Conservation (phyloP, 2,797 vertebrate genomes). For the Passerculus sandwichensis region DNA sequence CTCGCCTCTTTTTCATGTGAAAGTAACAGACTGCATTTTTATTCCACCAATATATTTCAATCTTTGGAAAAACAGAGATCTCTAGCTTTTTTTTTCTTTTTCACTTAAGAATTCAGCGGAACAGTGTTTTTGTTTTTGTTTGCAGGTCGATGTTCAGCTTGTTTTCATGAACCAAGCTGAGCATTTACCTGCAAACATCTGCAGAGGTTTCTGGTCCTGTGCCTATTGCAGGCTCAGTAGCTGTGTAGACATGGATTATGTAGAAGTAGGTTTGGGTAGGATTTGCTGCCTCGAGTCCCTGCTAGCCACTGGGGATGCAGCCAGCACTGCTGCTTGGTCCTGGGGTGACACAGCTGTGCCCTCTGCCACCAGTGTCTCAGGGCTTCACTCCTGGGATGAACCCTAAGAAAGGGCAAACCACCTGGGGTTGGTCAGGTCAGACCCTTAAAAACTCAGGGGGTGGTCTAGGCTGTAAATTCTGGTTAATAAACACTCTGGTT, state of each 20-base stretch:
- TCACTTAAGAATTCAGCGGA: background rate
- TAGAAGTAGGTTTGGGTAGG: background rate
- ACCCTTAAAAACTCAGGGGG: background rate
- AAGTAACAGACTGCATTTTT: background rate
- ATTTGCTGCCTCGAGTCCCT: background rate
- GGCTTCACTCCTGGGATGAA: background rate
- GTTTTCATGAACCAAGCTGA: background rate
- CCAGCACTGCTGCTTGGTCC: background rate
- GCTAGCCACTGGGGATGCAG: background rate
- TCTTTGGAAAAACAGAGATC: background rate
- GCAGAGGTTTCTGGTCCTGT: background rate
- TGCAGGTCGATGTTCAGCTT: too few species aligned
- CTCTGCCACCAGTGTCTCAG: rapidly evolving
- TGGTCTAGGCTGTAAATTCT: conserved; percentile 14
- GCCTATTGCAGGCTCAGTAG: background rate
- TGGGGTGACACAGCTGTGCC: rapidly evolving
- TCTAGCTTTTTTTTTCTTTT: background rate
- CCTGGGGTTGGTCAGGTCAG: conserved; percentile 11
- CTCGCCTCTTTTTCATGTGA: background rate
- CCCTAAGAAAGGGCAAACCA: conserved; percentile 33
- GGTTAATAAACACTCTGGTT: conserved; percentile 39
- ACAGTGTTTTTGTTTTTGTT: background rate
- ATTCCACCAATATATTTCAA: background rate
- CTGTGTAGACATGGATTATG: background rate
- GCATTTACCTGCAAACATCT: background rate